Percentiles rank a stretch among this genome's conserved stretches.
phyloP scores from a whole-genome alignment of 2,113 vertebrate species.

The Shinisaurus crocodilurus region DNA sequence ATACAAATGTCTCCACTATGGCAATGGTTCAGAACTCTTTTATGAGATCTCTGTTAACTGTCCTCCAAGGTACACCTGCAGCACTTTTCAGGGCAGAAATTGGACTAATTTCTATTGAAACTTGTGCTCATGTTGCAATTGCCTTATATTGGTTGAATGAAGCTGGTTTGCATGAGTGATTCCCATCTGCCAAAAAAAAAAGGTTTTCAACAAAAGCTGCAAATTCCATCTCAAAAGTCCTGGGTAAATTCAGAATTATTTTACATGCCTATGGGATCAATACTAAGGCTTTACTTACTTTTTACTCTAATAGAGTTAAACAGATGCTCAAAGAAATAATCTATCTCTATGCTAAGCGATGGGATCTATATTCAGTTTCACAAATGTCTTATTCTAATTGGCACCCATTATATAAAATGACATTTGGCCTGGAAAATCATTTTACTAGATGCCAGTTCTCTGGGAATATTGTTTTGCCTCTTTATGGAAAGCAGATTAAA shows the following conservation, averaged over 20 bases:
- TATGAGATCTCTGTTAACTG: neutral
- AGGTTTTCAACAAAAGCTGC: neutral
- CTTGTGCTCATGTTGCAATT: neutral
- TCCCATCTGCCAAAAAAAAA: neutral
- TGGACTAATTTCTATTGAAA: neutral
- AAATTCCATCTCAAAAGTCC: neutral
- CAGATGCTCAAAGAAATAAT: neutral
- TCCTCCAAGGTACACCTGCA: neutral
- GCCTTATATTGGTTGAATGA: neutral
- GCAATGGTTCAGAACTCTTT: neutral
- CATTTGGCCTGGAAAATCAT: neutral
- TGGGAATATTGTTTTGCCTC: too few species aligned
- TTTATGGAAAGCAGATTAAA: too few species aligned
- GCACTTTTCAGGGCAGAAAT: neutral
- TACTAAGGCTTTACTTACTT: neutral
- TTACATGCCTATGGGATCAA: neutral
- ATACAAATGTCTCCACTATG: neutral
- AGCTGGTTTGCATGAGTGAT: neutral
- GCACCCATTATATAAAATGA: neutral
- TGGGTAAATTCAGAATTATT: neutral
- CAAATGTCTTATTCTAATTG: neutral
- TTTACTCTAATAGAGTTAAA: neutral
- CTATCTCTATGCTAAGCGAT: neutral
- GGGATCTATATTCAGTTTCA: neutral
- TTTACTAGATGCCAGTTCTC: too few species aligned